Evolutionary conservation across 2,888 invertebrate genomes (phyloP), one percentile per base, ranked within the genome.

Genomic region (Dicyrtoma fusca): DNA sequence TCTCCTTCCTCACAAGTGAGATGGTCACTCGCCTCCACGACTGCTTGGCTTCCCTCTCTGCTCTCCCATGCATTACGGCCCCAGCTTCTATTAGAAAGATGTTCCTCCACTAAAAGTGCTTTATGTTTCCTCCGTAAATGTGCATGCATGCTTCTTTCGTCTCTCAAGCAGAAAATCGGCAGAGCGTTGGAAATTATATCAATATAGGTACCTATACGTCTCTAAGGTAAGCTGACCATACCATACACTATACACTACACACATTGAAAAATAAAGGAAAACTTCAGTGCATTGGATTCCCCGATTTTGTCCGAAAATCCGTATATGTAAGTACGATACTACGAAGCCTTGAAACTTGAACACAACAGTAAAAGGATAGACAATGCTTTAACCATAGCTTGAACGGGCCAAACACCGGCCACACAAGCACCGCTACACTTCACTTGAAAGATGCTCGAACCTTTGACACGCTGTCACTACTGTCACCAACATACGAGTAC

Each of bases 401-500:
- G n/a, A n/a, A n/a, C n/a, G n/a, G n/a, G 8, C 4, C 34, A 34
- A 8, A 34, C 34, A 8, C 34, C 3, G 34, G 34, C 34, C 34
- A 34, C 3, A 34, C 3, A 34, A 34, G 34, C 3, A 34, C 8
- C 34, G 4, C 49, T 14, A 49, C 49, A 25, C 63, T 44, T 63
- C n/a, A 63, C 63, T 42, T 63, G 45, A 63, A 63, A 63, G 45
- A 47, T 63, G 45, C 47, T 63, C 21, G 63, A 63, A 44, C 63
- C 63, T 63, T 63, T 47, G 51, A 65, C 65, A 51, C 51, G 51
- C 47, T 65, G 65, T 65, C 65, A 65, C 49, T 51, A 65, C 49
- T 65, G 65, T 65, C 65, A 65, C 65, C 25, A 26, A 61, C 61
- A 61, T 26, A 59, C 55, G 5, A 49, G 17, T 49, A 44, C 45